Evolutionary conservation across 37 sponge, comb jelly and placozoan genomes (phyloP), one percentile per base, ranked within the genome.

Genomic region (Theonella swinhoei): DNA sequence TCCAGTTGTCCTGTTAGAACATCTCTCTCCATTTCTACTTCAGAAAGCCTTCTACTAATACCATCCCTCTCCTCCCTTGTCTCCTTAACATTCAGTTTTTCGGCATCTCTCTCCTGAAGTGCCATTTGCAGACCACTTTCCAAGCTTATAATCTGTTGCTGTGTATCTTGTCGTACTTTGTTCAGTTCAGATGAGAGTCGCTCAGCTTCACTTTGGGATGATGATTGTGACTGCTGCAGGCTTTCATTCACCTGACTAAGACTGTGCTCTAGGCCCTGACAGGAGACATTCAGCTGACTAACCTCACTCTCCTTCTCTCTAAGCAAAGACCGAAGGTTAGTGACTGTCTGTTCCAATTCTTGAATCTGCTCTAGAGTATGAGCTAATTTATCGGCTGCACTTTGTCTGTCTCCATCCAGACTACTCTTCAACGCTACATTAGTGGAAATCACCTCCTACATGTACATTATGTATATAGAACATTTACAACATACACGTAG

Each of bases 281-380:
- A 64, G 0, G 22, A 26, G 19, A n/a, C 22, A 22, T 74, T 38
- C 14, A 74, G 64, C 26, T 64, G 39, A 17, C 22, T 19, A 0
- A 30, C 43, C 22, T 64, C 47, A 2, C n/a, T 39, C 43, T 64
- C 38, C 33, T n/a, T 74, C 66, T 1, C 66, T 31, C 11, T 42
- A 3, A 83, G 32, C 8, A 11, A 3, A 2, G 24, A 47, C 62
- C 73, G 74, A 20, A 83, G 62, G 64, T 83, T 66, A 7, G 25
- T 2, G 63, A 83, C 65, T 40, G 63, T 62, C 43, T 73, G 32
- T 43, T 83, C 83, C 42, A 83, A 39, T 43, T 83, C 83, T 26
- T 36, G 42, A 19, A 83, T 83, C 43, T 73, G 30, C 4, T 4
- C 1, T 9, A 36, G 72, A 40, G 61, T 60, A 33, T 9, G n/a